A percentile compares a stretch with the other conserved stretches of the same genome.
Evolutionary conservation across 2,797 vertebrate species (phyloP).

Genomic region (Hylomyscus alleni): DNA sequence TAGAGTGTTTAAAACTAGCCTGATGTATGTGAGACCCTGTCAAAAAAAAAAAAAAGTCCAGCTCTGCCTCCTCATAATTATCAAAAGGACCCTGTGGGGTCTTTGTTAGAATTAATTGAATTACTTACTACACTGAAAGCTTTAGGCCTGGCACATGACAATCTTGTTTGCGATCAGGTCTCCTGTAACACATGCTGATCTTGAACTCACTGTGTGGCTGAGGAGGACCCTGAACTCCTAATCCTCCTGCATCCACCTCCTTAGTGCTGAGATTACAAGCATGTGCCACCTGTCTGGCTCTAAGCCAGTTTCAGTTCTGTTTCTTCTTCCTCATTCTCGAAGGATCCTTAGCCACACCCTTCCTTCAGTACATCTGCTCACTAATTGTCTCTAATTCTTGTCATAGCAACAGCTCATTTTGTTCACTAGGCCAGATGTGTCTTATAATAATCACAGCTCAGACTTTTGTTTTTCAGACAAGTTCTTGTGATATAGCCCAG

Average conservation of each 20-base stretch:
- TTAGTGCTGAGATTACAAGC: neutral
- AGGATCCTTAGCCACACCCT: neutral
- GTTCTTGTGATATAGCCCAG: neutral
- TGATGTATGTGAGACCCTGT: neutral
- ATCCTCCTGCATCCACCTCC: neutral
- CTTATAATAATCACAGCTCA: neutral
- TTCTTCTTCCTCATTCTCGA: neutral
- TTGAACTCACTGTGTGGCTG: neutral
- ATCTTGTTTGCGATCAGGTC: neutral
- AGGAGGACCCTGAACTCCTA: neutral
- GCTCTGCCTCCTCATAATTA: constrained; percentile 7
- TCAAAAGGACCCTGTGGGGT: neutral
- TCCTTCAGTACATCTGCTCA: neutral
- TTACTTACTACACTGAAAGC: neutral
- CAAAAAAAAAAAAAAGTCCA: too few species aligned
- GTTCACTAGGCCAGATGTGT: neutral
- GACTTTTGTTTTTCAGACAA: neutral
- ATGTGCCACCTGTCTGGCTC: neutral
- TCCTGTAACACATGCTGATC: neutral
- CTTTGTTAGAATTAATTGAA: neutral
- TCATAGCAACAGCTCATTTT: neutral
- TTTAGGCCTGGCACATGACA: neutral
- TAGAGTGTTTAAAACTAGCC: neutral
- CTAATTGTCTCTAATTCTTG: neutral
- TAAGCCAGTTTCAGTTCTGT: neutral